Evolutionary conservation across 2,113 vertebrate genomes (phyloP).

Genomic region (Planiliza haematocheilus): DNA sequence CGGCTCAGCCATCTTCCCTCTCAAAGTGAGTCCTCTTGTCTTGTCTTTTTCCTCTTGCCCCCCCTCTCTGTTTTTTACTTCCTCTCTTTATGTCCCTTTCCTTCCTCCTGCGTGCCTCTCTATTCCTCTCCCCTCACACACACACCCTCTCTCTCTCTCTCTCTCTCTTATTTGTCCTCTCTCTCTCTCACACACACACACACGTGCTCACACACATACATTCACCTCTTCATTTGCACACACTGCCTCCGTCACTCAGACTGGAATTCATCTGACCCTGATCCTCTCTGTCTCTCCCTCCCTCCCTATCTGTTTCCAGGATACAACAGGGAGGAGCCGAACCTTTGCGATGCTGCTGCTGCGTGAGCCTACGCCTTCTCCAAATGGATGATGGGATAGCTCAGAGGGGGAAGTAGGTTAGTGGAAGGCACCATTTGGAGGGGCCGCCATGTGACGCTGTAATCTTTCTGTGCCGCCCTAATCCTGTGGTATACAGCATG

Average conservation of each 20-base stretch:
- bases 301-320: constrained; percentile 39
- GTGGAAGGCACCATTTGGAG: constrained; percentile 53
- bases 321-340: constrained; percentile 67
- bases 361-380: constrained; percentile 53
- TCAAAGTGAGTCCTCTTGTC: constrained; percentile 40
- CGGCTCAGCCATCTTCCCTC: constrained; percentile 75
- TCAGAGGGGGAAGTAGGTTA: constrained; percentile 47
- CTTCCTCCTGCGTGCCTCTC: constrained; percentile 31
- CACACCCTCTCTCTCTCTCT: constrained; percentile 13
- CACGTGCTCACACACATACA: constrained; percentile 39
- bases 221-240: constrained; percentile 41
- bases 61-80: constrained; percentile 21
- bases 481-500: constrained; percentile 60
- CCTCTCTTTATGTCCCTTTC: constrained; percentile 53
- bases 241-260: constrained; percentile 49
- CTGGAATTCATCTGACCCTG: constrained; percentile 69
- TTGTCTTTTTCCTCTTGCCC: constrained; percentile 47
- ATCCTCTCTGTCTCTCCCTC: constrained; percentile 47
- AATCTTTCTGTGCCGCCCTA: constrained; percentile 68
- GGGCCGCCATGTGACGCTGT: constrained; percentile 59
- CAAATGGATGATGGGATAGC: constrained; percentile 57
- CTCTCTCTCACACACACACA: constrained; percentile 41
- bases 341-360: constrained; percentile 72
- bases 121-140: constrained; percentile 12
- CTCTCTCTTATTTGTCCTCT: constrained; percentile 42